These are phyloP conservation scores for Hormaphis cornu DNA, from an alignment of 1,140 invertebrate species.

Conservation along the genomic window DNA sequence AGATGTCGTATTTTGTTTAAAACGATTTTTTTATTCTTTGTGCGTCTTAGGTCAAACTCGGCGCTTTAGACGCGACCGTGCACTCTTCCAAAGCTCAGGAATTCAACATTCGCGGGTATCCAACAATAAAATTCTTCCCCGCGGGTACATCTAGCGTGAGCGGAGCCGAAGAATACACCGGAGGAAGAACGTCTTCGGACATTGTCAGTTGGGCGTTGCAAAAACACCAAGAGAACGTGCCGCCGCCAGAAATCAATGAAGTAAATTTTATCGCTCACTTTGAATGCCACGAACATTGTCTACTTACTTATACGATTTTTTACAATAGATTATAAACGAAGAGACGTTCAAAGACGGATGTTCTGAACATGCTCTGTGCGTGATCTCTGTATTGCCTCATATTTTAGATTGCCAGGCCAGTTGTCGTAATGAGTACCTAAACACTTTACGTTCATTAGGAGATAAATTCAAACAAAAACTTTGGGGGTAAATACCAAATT, in stretches of 20 bases:
- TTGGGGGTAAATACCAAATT: constrained; percentile 69
- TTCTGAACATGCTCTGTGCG: constrained; percentile 78
- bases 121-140: constrained; percentile 93
- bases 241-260: constrained; percentile 80
- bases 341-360: constrained; percentile 62
- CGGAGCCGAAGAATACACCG: constrained; percentile 69
- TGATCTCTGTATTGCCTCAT: constrained; percentile 89
- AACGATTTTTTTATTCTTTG: background rate
- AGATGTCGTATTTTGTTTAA: background rate
- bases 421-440: constrained; percentile 84
- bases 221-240: constrained; percentile 74
- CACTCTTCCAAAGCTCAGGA: constrained; percentile 67
- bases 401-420: constrained; percentile 94
- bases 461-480: constrained; percentile 92
- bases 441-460: constrained; percentile 62
- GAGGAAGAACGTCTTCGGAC: constrained; percentile 81
- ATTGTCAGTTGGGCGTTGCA: constrained; percentile 86
- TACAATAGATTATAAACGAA: constrained; percentile 49
- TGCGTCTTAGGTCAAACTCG: constrained; percentile 66
- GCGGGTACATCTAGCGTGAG: constrained; percentile 62
- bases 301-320: background rate
- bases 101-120: constrained; percentile 83
- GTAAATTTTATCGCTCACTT: constrained; percentile 41
- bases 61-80: constrained; percentile 92
- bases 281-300: background rate